Base-by-base conservation (phyloP, 2,797 vertebrate species). In the Allobates femoralis region DNA sequence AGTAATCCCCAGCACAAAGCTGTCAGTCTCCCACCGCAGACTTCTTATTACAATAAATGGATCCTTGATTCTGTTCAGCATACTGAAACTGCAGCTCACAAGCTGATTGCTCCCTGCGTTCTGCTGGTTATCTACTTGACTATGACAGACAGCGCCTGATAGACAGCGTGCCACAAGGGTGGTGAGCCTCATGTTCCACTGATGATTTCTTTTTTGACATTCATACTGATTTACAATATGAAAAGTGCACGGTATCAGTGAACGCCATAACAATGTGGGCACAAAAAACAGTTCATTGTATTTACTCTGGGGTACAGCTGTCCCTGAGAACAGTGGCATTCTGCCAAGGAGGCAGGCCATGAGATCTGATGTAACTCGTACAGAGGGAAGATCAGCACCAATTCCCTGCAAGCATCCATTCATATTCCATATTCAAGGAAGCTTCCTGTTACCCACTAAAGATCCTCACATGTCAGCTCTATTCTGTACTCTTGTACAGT, bases 21-120 rank as follows among this genome's bases (percentile, higher is more conserved):
- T 74, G 71, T 74, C 71, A 74, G 71, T 74, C 71, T 76, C 15
- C 26, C 3, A 30, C 74, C 8, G 50, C 74, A 76, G 74, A 32
- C 74, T 76, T 76, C 50, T 76, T 76, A 76, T 76, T 76, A 51
- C 74, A 76, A 76, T 55, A 74, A 74, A 74, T 74, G 71, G 71
- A 46, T 46, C 37, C 71, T 74, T 76, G 74, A 76, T 53, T 30
- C 46, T 76, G 46, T 53, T 76, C 74, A 21, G 74, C 46, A 53
- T 76, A 19, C 46, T 30, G 50, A 41, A 14, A 41, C 34, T 41
- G 34, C 67, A 23, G 67, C 23, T n/a, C 67, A 34, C 67, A 51
- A 75, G 71, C 71, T 26, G 71, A 75, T 21, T 30, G 28, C 73
- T 76, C 50, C 50, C 73, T 76, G 46, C 53, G 73, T 76, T 76